Conservation (phyloP, 2,113 vertebrate genomes). For the Hippoglossus stenolepis region DNA sequence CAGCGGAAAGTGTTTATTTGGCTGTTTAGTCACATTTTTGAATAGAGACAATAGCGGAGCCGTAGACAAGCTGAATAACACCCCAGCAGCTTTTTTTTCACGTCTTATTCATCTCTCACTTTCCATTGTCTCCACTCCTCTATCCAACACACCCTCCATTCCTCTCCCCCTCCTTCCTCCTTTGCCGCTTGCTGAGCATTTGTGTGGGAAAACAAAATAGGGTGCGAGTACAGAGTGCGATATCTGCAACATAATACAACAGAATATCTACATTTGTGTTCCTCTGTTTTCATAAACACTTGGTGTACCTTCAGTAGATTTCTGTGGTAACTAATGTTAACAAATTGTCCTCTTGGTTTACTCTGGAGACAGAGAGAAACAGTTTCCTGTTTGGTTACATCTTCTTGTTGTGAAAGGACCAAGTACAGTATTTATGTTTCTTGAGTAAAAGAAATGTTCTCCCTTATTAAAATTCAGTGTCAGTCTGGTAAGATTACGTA, state of each 20-base stretch:
- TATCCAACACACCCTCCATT: neutral
- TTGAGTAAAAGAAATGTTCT: neutral
- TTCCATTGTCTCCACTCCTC: conserved; percentile 28
- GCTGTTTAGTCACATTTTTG: conserved; percentile 27
- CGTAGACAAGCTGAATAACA: conserved; percentile 24
- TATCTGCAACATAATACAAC: conserved; percentile 16
- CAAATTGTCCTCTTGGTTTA: conserved; percentile 18
- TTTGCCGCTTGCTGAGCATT: conserved; percentile 5
- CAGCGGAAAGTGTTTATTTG: conserved; percentile 20
- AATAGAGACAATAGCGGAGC: conserved; percentile 31
- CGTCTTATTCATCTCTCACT: conserved; percentile 28
- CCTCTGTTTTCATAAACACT: neutral
- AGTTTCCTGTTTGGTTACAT: no score
- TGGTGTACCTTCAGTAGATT: neutral
- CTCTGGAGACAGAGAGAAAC: neutral
- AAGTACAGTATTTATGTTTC: no score
- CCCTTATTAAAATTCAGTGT: neutral
- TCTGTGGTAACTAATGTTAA: conserved; percentile 13
- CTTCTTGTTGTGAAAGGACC: no score
- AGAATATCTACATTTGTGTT: conserved; percentile 11
- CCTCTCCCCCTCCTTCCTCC: conserved; percentile 8
- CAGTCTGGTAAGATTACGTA: neutral
- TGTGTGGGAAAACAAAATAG: conserved; percentile 4
- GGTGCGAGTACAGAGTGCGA: neutral
- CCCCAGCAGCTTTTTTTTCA: conserved; percentile 18